Evolutionary conservation across 2,797 vertebrate genomes (phyloP), one percentile per base, ranked within the genome.

Genomic region (Nannoperca australis): DNA sequence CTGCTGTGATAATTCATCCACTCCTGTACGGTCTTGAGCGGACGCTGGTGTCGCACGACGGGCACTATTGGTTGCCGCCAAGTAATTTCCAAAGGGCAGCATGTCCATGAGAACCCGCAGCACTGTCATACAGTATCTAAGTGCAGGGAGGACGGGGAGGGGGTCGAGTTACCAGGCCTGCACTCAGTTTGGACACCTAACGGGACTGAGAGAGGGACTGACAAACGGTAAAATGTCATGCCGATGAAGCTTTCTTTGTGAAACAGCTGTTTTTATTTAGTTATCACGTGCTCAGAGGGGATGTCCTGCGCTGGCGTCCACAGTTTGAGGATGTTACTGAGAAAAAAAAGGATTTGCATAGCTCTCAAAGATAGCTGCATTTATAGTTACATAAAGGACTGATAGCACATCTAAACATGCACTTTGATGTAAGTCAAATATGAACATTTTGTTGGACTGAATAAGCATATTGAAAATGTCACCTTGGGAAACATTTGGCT

Each of bases 81-180:
- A 84, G 89, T 90, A 84, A 89, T 89, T 92, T 93, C 87, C 89
- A 91, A 88, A 91, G 86, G 88, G 83, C 89, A 90, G 82, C 44
- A 60, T 85, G 91, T 89, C 90, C 90, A 91, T 70, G 82, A 89
- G 83, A 81, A 81, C 76, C 62, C 9, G 5, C 66, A 27, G 78
- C 72, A 11, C 74, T 80, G 82, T 70, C 83, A 81, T 79, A 79
- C 79, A 58, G 81, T 72, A 81, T 78, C 44, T 58, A 14, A 60
- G 76, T 42, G 76, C 72, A 71, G 36, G 34, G 73, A 44, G 74
- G 85, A 13, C 1, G 66, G 44, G 53, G 27, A 38, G 42, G 50
- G 36, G 79, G 61, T 92, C 85, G 24, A 7, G 85, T 93, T 95
- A 88, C 91, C 44, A 62, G 86, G 76, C 77, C 77, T 72, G 84